Base-by-base conservation (phyloP, 2,113 vertebrate genomes). In the Hypocryptadius cinnamomeus region DNA sequence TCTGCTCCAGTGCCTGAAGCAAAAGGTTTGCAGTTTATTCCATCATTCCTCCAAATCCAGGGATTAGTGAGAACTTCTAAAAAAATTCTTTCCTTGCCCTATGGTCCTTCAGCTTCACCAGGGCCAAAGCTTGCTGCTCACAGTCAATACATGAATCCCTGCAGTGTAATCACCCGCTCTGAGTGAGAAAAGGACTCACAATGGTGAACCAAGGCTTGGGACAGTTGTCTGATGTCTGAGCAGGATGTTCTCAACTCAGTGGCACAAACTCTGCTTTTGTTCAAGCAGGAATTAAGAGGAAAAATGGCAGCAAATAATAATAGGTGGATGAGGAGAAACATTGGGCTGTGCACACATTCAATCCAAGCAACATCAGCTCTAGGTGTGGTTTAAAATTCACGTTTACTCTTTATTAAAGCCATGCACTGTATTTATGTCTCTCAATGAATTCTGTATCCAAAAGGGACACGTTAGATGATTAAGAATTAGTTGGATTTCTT, bases 151-250 rank as follows among this genome's bases (percentile, higher is more conserved):
- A 3, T 2, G 5, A 73, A 63, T 24, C n/a, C 9, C 37, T 37
- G 11, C 7, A 12, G 23, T 40, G 28, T 25, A 31, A 14, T 13
- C 37, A 53, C 9, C 14, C 9, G 10, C 21, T 40, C 35, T 28
- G 24, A 3, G 0, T 7, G 74, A 51, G 31, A 60, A 27, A 13
- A 81, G 8, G 14, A 14, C 19, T 50, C 0, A 0, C 8, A 7
- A 14, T 31, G 15, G 30, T 33, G 24, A 69, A 28, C 63, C 42
- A 56, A 6, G 14, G 6, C 2, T 28, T 45, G n/a, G 23, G 19
- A 10, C 63, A 47, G 22, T 8, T 37, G 16, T 15, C 27, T 33
- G 39, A 31, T 39, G 5, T 22, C 51, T 6, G 17, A 76, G 31
- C 40, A 87, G 13, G 22, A 20, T 53, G 12, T n/a, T 53, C 35